Evolutionary conservation across 2,113 vertebrate genomes (phyloP), one percentile per base, ranked within the genome.

Genomic region (Setophaga coronata): DNA sequence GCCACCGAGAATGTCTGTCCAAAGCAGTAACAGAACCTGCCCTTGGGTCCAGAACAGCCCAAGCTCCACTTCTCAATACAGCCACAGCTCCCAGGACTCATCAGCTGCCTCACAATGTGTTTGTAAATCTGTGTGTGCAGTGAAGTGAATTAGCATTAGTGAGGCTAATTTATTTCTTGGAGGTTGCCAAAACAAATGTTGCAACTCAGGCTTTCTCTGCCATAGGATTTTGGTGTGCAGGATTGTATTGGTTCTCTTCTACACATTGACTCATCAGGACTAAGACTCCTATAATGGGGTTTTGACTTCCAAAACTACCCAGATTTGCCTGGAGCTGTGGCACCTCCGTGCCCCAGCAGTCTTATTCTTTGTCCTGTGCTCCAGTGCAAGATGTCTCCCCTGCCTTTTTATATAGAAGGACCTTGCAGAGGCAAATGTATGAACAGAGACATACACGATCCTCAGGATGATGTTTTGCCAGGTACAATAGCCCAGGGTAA

Each of bases 371-470:
- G 12, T 71, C 24, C 12, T 31, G 15, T 62, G 42, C 29, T 50
- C 6, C 38, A 61, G n/a, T 57, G 33, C 15, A 84, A 84, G 78
- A 50, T 26, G 26, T 36, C 25, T 66, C 38, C 2, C 3, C 33
- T 76, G 57, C 9, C 34, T 50, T 82, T 58, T 54, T 12, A 29
- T 20, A 1, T 36, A 10, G 13, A 16, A n/a, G 3, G 16, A 73
- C 31, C n/a, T 48, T 73, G 54, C 34, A 67, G 71, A 90, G 78
- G 48, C 0, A 0, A 13, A 6, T 25, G 16, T 1, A 0, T n/a
- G 36, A 80, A 33, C 26, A 50, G 38, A 53, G 36, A 40, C 3
- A 1, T 26, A 34, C 3, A 2, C 3, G 3, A 40, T 65, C 42
- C 25, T 78, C 0, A 0, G 31, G 31, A 31, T 43, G 34, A 33